Evolutionary conservation across 2,113 vertebrate genomes (phyloP).

Genomic region (Amia ocellicauda): DNA sequence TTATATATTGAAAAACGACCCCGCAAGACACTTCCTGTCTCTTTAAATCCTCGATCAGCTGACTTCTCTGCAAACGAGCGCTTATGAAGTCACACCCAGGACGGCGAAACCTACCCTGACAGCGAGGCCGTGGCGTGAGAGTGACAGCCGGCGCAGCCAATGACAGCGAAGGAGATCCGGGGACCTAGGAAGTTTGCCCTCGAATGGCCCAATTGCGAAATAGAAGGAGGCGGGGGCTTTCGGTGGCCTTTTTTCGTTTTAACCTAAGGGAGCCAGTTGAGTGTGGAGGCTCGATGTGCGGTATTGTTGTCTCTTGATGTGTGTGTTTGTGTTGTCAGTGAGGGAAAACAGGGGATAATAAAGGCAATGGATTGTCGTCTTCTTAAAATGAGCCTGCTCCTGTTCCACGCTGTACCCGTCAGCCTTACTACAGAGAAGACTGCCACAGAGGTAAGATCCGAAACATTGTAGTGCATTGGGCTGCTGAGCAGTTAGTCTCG

Average conservation of each 20-base stretch:
- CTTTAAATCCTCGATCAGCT: conserved; percentile 5
- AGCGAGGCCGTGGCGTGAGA: neutral
- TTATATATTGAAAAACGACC: too few species aligned
- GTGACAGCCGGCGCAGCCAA: conserved; percentile 47
- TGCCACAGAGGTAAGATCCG: conserved; percentile 55
- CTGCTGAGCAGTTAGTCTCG: too few species aligned
- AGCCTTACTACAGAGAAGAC: conserved; percentile 51
- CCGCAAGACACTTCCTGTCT: neutral
- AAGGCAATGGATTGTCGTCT: conserved; percentile 36
- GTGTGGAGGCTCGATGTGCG: neutral
- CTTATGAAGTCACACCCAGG: conserved; percentile 51
- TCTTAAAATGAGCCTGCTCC: conserved; percentile 64
- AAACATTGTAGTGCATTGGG: too few species aligned
- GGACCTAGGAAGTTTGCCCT: conserved; percentile 33
- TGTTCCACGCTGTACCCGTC: conserved; percentile 55
- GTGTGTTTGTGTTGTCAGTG: conserved; percentile 19
- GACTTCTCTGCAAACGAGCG: conserved; percentile 5
- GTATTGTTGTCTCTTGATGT: conserved; percentile 11
- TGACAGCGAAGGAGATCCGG: conserved; percentile 34
- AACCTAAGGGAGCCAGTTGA: neutral
- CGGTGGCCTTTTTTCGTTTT: conserved; percentile 38
- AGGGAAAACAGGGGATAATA: conserved; percentile 42
- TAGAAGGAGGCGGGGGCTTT: conserved; percentile 44
- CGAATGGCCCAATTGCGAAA: conserved; percentile 38
- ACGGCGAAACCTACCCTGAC: conserved; percentile 9